Percentiles rank a stretch among this genome's conserved stretches.
Evolutionary conservation across 1,140 invertebrate genomes (phyloP).

Genomic region (Eumeta japonica): DNA sequence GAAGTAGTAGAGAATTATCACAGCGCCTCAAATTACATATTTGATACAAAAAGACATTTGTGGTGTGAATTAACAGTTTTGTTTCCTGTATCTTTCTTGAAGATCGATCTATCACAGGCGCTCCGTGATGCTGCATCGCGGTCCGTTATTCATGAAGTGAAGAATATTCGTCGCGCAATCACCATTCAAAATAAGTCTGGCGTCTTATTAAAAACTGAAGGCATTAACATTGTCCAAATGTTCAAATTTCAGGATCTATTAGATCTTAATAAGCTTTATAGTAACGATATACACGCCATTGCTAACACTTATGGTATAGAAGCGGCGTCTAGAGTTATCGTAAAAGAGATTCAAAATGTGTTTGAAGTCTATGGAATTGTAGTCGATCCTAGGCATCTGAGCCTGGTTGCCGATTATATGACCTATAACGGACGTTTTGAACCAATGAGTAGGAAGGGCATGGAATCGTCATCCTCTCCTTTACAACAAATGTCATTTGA

Average conservation of each 20-base stretch:
- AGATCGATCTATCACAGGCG: slow-evolving; percentile 76
- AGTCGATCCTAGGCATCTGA: slow-evolving; percentile 91
- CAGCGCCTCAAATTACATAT: slow-evolving; percentile 68
- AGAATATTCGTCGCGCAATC: slow-evolving; percentile 81
- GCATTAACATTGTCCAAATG: slow-evolving; percentile 90
- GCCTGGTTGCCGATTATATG: slow-evolving; percentile 96
- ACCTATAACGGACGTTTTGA: slow-evolving; percentile 88
- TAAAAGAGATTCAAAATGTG: slow-evolving; percentile 88
- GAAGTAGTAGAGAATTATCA: slow-evolving; percentile 42
- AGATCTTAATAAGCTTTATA: slow-evolving; percentile 85
- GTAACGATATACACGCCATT: slow-evolving; percentile 93
- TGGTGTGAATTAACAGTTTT: slow-evolving; percentile 59
- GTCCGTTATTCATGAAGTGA: slow-evolving; percentile 78
- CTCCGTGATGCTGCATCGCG: slow-evolving; percentile 72
- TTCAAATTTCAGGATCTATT: slow-evolving; percentile 77
- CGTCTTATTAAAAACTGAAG: slow-evolving; percentile 85
- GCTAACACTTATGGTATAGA: slow-evolving; percentile 93
- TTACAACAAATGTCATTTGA: slow-evolving; percentile 99
- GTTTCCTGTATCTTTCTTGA: slow-evolving; percentile 66
- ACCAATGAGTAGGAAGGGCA: slow-evolving; percentile 87
- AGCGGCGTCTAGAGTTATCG: slow-evolving; percentile 86
- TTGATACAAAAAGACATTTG: slow-evolving; percentile 66
- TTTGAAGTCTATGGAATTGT: slow-evolving; percentile 95
- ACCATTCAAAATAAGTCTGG: slow-evolving; percentile 64
- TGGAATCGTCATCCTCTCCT: slow-evolving; percentile 84